Evolutionary conservation across 2,888 invertebrate species (phyloP), one percentile per base, ranked within the genome.

Genomic region (Rutpela maculata): DNA sequence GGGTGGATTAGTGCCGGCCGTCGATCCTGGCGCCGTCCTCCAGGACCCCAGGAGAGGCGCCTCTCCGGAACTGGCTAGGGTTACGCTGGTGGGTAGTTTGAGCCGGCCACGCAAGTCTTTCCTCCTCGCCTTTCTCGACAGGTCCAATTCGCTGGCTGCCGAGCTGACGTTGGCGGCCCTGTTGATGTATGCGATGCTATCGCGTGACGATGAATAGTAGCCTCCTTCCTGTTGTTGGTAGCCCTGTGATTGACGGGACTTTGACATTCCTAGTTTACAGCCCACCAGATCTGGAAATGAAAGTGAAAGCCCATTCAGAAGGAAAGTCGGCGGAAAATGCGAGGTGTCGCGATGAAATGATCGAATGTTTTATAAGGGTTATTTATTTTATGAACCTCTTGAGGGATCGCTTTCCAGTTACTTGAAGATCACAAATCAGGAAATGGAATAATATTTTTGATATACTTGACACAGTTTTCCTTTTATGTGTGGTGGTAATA

Each of bases 111-210:
- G 88, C 77, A 91, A 91, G 89, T 94, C 93, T 87, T 93, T 93
- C 85, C 94, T 92, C 6, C 78, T 91, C 76, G 94, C 92, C 88
- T 93, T 94, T 88, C 92, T 92, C 85, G 95, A 94, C 84, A 96
- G 92, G 90, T 96, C 95, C 85, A 95, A 92, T 89, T 95, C 95
- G 89, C 95, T 95, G 86, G 94, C 93, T 81, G 93, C 92, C 85
- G 93, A 92, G 87, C 92, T 92, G 77, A 93, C 93, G 84, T 93
- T 92, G 78, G 92, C 91, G 89, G 90, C 86, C 90, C 92, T 88
- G 90, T 92, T 85, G 89, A 92, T 88, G 91, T 92, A 87, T 89
- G 92, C 92, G 88, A 95, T 92, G 86, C 95, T 95, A 88, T 95
- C 95, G 85, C 95, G 92, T 85, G 95, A 95, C 88, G 93, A 91